phyloP scores from a whole-genome alignment of 2,888 invertebrate genomes.

The Zygothrica quintamaculata region DNA sequence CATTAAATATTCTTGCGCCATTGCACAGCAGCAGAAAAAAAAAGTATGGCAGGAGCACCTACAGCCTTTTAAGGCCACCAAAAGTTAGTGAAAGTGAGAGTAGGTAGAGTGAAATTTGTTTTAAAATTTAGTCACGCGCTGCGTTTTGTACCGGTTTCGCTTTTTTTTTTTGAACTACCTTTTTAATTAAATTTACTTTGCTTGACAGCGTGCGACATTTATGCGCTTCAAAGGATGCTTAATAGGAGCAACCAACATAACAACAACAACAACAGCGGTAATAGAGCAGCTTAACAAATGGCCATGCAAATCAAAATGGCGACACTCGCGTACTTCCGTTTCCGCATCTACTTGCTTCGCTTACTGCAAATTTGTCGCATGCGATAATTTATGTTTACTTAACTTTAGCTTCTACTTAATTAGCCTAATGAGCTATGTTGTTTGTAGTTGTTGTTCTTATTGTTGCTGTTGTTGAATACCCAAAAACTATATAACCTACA shows the following conservation, averaged over 20 bases:
- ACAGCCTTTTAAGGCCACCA: background rate
- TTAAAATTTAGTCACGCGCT: slow-evolving; percentile 72
- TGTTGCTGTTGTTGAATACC: slow-evolving; percentile 9
- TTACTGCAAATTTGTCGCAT: slow-evolving; percentile 64
- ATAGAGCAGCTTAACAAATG: slow-evolving; percentile 20
- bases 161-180: slow-evolving; percentile 52
- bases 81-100: no score
- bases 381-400: slow-evolving; percentile 63
- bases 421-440: slow-evolving; percentile 30
- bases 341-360: slow-evolving; percentile 35
- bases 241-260: slow-evolving; percentile 8
- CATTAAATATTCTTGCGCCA: slow-evolving; percentile 78
- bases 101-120: slow-evolving; percentile 42
- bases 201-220: slow-evolving; percentile 45
- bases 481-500: slow-evolving; percentile 15
- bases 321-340: slow-evolving; percentile 67
- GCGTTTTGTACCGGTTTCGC: slow-evolving; percentile 46
- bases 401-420: slow-evolving; percentile 39
- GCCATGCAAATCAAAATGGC: slow-evolving; percentile 73
- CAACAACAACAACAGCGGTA: slow-evolving; percentile 2
- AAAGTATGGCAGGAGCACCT: background rate
- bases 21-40: slow-evolving; percentile 39
- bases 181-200: slow-evolving; percentile 73
- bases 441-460: background rate
- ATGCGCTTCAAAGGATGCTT: slow-evolving; percentile 52